These are phyloP conservation scores for Geopemphigus sp. DNA, from an alignment of 1,140 invertebrate species.

Conservation along the genomic window DNA sequence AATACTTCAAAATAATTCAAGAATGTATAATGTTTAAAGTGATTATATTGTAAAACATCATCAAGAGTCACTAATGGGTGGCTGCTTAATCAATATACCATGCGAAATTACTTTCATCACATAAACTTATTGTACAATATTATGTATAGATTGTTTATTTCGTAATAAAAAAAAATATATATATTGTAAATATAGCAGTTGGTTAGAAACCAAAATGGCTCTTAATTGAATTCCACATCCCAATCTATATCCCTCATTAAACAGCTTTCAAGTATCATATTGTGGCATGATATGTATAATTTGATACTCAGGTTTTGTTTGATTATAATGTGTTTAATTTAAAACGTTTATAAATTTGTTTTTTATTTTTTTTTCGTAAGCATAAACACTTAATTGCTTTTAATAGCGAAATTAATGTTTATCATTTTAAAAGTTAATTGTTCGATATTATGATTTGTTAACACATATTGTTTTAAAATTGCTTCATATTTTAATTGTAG, in stretches of 20 bases:
- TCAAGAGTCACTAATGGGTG: no score
- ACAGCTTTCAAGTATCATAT: neutral
- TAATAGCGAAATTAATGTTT: neutral
- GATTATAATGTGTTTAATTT: neutral
- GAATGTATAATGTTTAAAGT: no score
- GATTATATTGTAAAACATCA: no score
- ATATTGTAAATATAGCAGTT: no score
- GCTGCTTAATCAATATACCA: no score
- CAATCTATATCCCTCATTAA: constrained; percentile 24
- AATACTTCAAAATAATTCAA: no score
- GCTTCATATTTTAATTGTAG: neutral
- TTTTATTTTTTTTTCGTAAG: constrained; percentile 9
- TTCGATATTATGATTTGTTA: neutral
- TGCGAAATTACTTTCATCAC: no score
- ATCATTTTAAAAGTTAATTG: neutral
- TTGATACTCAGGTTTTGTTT: neutral
- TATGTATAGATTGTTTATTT: no score
- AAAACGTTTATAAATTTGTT: neutral
- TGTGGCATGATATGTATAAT: neutral
- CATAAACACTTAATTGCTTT: neutral
- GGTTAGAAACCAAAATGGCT: neutral
- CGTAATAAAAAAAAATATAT: no score
- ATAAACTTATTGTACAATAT: no score
- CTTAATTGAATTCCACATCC: constrained; percentile 41
- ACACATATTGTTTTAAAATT: neutral